phyloP scores from a whole-genome alignment of 2,113 vertebrate species.

The Xenus cinereus region DNA sequence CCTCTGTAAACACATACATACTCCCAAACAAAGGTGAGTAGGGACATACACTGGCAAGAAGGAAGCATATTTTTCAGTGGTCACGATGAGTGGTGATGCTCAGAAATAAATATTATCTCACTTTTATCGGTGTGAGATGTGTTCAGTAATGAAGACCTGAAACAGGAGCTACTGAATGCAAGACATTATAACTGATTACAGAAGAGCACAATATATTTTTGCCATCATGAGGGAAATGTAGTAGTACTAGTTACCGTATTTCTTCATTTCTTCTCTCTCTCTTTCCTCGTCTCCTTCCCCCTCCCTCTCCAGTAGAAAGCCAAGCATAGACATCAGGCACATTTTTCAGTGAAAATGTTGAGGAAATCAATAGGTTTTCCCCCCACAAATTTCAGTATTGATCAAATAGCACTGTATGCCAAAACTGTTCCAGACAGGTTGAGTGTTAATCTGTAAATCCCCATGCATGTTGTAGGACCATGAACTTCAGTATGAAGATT shows the following conservation, averaged over 20 bases:
- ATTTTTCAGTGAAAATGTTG: background rate
- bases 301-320: background rate
- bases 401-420: background rate
- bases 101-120: background rate
- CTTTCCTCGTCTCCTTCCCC: background rate
- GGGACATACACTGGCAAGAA: background rate
- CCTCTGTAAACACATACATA: background rate
- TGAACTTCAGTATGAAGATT: background rate
- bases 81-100: background rate
- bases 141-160: background rate
- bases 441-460: background rate
- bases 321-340: background rate
- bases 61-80: background rate
- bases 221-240: background rate
- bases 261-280: background rate
- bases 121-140: background rate
- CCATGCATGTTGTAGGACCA: background rate
- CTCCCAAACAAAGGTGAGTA: background rate
- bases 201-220: background rate
- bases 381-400: background rate
- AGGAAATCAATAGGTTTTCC: background rate
- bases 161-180: background rate
- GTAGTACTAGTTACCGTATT: background rate
- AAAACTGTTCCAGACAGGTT: background rate
- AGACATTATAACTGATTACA: background rate